phyloP scores from a whole-genome alignment of 2,797 vertebrate species.

The Valencia hispanica region DNA sequence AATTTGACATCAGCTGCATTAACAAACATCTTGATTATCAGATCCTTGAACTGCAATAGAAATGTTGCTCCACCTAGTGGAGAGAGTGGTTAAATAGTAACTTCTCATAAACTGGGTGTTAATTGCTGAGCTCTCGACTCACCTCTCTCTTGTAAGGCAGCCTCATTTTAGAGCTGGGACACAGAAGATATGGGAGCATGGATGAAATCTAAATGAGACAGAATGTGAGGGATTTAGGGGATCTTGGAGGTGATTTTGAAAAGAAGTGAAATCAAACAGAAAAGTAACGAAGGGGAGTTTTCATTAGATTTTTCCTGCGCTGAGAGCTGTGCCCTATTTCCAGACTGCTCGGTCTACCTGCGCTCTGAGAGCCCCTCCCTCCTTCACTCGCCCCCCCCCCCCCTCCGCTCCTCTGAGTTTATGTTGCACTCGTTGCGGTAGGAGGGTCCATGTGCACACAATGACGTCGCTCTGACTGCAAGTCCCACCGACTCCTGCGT shows the following conservation, averaged over 20 bases:
- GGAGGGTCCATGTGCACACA: conserved; percentile 82
- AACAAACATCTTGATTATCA: background rate
- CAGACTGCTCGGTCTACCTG: conserved; percentile 74
- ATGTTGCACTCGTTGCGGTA: conserved; percentile 82
- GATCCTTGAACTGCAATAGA: conserved; percentile 46
- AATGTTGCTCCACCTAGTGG: conserved; percentile 82
- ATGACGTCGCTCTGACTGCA: conserved; percentile 82
- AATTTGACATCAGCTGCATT: background rate
- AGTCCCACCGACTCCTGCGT: conserved; percentile 80
- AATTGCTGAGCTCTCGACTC: background rate
- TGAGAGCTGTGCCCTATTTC: conserved; percentile 70
- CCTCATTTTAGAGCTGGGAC: background rate
- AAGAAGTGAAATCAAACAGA: background rate
- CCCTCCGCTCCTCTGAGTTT: conserved; percentile 66
- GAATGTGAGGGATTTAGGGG: background rate
- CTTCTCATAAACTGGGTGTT: conserved; percentile 12
- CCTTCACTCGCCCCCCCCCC: conserved; percentile 7
- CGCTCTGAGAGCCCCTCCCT: conserved; percentile 58
- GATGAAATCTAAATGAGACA: background rate
- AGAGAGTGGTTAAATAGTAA: background rate
- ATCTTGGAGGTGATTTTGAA: conserved; percentile 3
- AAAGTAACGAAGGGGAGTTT: conserved; percentile 13
- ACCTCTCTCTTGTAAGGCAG: background rate
- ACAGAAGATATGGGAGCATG: background rate
- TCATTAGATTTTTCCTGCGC: background rate